phyloP scores from a whole-genome alignment of 2,888 invertebrate species.

The Eupelmus urozonus region DNA sequence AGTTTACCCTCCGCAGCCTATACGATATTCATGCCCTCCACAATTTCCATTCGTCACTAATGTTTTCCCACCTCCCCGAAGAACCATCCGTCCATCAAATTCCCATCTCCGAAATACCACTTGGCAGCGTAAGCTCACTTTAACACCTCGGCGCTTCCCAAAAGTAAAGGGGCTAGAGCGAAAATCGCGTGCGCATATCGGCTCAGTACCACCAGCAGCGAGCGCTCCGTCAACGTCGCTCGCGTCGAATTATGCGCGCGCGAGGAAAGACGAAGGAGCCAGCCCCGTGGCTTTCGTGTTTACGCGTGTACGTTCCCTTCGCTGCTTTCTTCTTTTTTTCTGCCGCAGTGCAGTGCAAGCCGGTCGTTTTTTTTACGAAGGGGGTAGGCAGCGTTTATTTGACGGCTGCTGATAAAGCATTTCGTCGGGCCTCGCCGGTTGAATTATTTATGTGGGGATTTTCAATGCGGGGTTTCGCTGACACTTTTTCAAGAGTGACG shows the following conservation, averaged over 20 bases:
- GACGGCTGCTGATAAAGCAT: slow-evolving; percentile 18
- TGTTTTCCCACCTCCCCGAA: too few species aligned
- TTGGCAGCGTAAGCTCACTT: too few species aligned
- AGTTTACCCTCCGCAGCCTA: too few species aligned
- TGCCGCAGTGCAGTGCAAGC: background rate
- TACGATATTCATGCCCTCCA: too few species aligned
- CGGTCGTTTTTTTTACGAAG: background rate
- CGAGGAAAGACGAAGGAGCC: background rate
- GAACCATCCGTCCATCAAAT: too few species aligned
- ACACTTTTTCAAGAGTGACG: too few species aligned
- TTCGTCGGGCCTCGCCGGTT: background rate
- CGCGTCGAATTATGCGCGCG: slow-evolving; percentile 1
- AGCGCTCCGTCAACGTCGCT: slow-evolving; percentile 46
- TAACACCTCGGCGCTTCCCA: too few species aligned
- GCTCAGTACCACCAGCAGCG: background rate
- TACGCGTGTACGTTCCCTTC: slow-evolving; percentile 5
- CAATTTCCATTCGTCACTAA: too few species aligned
- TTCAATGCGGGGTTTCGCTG: background rate
- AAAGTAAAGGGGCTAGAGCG: too few species aligned
- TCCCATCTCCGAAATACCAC: too few species aligned
- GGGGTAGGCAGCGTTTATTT: slow-evolving; percentile 22
- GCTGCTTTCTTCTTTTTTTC: slow-evolving; percentile 2
- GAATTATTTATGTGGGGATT: background rate
- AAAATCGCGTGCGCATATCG: slow-evolving; percentile 46
- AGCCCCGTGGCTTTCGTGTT: slow-evolving; percentile 6